Base-by-base conservation (phyloP, 2,113 vertebrate species). In the Zapus hudsonius region DNA sequence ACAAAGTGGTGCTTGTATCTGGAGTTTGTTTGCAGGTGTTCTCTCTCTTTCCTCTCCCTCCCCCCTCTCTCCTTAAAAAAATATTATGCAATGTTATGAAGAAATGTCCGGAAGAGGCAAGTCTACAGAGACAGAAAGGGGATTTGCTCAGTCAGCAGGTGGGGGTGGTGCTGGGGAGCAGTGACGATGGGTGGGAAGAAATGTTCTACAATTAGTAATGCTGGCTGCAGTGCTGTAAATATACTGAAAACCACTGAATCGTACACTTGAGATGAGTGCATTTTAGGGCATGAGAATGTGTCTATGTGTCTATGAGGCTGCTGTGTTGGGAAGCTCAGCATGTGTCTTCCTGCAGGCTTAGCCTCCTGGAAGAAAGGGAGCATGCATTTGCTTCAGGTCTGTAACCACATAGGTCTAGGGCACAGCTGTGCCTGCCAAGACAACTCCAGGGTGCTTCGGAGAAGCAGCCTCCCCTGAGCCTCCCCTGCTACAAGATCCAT, bases 71-170 rank as follows among this genome's bases (percentile, higher is more conserved):
- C n/a, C n/a, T n/a, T n/a, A n/a, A n/a, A n/a, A n/a, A n/a, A n/a
- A n/a, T n/a, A n/a, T 2, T 29, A 13, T 33, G 25, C 0, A 7
- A 57, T 13, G 9, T 42, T 0, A 0, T 42, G 4, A 55, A 11
- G 79, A 69, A n/a, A 29, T 70, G 36, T 76, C 36, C 19, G 36
- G 52, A 13, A 13, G 52, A 52, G 52, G 16, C 6, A 52, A 52
- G 29, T 80, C 22, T 66, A 29, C 12, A 64, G 59, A 36, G 4
- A 1, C 0, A 17, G 44, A 36, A 31, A 16, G 42, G 12, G 4
- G 36, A 67, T 20, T 52, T 1, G 69, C 42, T 70, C 3, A 22
- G 52, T 47, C 59, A 29, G 59, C 10, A 4, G 84, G 57, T 23
- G 42, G 40, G 3, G 19, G 29, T 17, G 3, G n/a, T n/a, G n/a